Conservation (phyloP, 2,113 vertebrate species). For the Podilymbus podiceps region DNA sequence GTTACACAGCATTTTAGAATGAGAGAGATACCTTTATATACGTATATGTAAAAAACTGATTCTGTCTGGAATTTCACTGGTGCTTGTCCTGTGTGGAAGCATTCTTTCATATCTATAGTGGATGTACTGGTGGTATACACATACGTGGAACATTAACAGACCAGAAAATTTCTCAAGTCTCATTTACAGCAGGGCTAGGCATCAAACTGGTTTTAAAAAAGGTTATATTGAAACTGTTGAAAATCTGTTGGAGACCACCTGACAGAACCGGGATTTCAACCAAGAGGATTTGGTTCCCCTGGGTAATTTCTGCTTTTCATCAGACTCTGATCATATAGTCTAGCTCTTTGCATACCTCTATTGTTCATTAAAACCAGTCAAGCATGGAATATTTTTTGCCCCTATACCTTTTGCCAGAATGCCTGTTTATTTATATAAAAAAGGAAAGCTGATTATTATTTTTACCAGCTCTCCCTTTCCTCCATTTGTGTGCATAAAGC, state of each 20-base stretch:
- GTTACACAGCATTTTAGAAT: background rate
- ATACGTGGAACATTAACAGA: background rate
- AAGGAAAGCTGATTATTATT: background rate
- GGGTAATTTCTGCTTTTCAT: slow-evolving; percentile 36
- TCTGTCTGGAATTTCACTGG: background rate
- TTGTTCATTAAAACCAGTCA: background rate
- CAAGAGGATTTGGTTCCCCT: background rate
- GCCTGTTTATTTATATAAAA: background rate
- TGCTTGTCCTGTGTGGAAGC: background rate
- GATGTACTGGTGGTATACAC: background rate
- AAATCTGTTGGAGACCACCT: background rate
- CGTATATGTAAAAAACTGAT: background rate
- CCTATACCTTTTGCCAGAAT: background rate
- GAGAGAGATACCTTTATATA: background rate
- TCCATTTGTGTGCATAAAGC: background rate
- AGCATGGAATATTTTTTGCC: background rate
- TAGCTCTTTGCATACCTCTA: background rate
- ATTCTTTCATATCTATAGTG: background rate
- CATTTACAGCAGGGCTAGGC: background rate
- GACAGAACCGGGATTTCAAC: slow-evolving; percentile 9
- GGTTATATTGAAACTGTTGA: background rate
- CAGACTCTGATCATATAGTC: background rate
- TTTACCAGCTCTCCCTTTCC: background rate
- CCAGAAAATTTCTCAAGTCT: background rate
- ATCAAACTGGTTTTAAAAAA: background rate